A percentile compares a stretch with the other conserved stretches of the same genome.
Conservation (phyloP, 1,140 invertebrate species). For the Drosophila sproati region DNA sequence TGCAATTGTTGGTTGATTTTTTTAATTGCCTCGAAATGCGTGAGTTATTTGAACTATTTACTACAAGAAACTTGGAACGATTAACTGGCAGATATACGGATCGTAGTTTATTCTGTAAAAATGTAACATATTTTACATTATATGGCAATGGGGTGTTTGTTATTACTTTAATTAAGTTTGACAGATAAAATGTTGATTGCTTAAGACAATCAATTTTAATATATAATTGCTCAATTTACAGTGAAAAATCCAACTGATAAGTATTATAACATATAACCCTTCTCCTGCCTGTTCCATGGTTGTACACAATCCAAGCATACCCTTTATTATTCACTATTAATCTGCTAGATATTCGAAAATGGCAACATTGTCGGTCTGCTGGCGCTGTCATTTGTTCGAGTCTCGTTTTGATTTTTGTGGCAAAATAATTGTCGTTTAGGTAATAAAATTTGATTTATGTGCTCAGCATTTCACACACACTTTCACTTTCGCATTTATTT, state of each 20-base stretch:
- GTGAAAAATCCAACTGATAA: background rate
- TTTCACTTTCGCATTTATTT: constrained; percentile 26
- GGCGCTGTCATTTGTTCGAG: constrained; percentile 38
- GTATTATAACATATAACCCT: background rate
- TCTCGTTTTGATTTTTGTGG: constrained; percentile 63
- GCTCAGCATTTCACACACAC: constrained; percentile 39
- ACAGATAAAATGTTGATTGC: too few species aligned
- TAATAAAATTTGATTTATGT: constrained; percentile 78
- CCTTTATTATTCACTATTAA: background rate
- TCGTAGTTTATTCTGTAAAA: too few species aligned
- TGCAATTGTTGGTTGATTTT: too few species aligned
- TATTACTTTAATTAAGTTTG: too few species aligned
- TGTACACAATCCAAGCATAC: background rate
- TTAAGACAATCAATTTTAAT: too few species aligned
- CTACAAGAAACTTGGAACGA: too few species aligned
- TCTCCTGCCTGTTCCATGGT: background rate
- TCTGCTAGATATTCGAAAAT: constrained; percentile 20
- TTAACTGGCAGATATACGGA: too few species aligned
- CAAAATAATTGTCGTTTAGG: constrained; percentile 76
- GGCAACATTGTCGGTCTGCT: constrained; percentile 33
- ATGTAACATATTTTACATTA: too few species aligned
- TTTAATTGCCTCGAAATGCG: too few species aligned
- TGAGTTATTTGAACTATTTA: too few species aligned
- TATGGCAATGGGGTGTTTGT: too few species aligned
- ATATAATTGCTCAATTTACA: too few species aligned